These are phyloP conservation scores for Poicephalus gulielmi DNA, from an alignment of 2,113 vertebrate species.

Conservation along the genomic window DNA sequence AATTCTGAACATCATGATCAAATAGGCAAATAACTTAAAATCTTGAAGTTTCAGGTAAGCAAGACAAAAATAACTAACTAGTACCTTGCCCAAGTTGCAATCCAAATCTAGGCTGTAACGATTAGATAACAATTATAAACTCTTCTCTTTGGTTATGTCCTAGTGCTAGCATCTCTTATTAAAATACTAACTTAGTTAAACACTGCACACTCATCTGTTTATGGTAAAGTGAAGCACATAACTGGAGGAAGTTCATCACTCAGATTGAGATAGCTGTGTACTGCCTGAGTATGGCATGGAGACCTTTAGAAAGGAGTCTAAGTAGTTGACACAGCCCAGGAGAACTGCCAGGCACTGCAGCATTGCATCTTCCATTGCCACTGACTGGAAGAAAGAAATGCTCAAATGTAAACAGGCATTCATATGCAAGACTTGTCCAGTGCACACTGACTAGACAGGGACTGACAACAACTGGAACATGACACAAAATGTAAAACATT, in stretches of 20 bases:
- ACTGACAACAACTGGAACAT: conserved; percentile 20
- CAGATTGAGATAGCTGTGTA: conserved; percentile 61
- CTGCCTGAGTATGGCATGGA: conserved; percentile 44
- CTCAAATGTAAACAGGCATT: conserved; percentile 35
- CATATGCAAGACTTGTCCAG: conserved; percentile 15
- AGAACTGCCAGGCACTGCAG: conserved; percentile 69
- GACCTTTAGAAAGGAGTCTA: conserved; percentile 74
- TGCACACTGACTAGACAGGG: conserved; percentile 32
- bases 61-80: not conserved
- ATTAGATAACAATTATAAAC: not conserved
- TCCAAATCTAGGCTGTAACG: not conserved
- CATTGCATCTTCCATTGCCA: conserved; percentile 69
- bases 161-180: not conserved
- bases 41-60: not conserved
- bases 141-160: not conserved
- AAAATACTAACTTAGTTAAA: conserved; percentile 19
- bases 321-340: conserved; percentile 69
- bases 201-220: conserved; percentile 50
- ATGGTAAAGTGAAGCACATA: conserved; percentile 48
- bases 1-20: not conserved
- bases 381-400: conserved; percentile 70
- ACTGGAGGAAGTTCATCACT: conserved; percentile 43
- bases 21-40: not conserved
- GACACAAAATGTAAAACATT: conserved; percentile 6
- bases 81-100: not conserved